Evolutionary conservation across 2,797 vertebrate species (phyloP).

Genomic region (Apogon hyalosoma): DNA sequence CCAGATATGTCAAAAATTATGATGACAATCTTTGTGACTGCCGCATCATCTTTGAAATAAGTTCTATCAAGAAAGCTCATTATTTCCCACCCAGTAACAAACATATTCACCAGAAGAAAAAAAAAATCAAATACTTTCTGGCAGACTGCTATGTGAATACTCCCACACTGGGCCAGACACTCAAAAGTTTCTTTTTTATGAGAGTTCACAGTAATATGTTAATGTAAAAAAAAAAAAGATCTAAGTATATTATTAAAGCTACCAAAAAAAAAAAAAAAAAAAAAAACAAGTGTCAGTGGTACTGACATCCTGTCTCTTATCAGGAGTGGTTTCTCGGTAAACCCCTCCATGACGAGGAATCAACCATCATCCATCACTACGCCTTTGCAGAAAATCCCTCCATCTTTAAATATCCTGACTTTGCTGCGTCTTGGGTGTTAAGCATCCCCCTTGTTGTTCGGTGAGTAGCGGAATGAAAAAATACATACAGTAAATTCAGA

Average conservation of each 20-base stretch:
- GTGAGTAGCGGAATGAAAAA: constrained; percentile 77
- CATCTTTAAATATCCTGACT: constrained; percentile 95
- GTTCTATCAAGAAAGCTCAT: constrained; percentile 36
- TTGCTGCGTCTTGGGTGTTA: constrained; percentile 94
- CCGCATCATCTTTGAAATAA: constrained; percentile 34
- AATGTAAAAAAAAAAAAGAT: not conserved
- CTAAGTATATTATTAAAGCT: not conserved
- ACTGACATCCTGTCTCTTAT: constrained; percentile 25
- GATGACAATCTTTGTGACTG: constrained; percentile 18
- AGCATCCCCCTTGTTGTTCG: constrained; percentile 92
- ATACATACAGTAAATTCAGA: constrained; percentile 1
- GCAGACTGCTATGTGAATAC: constrained; percentile 8
- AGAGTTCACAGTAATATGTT: constrained; percentile 6
- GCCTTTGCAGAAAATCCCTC: constrained; percentile 96
- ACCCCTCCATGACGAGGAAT: constrained; percentile 92
- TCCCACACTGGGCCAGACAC: constrained; percentile 37
- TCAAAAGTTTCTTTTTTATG: not conserved
- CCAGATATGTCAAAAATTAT: constrained; percentile 25
- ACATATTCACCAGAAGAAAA: constrained; percentile 12
- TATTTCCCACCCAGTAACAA: constrained; percentile 36
- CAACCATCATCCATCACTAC: constrained; percentile 99
- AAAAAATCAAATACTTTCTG: constrained; percentile 41
- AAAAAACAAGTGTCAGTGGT: constrained; percentile 3
- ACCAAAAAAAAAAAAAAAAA: not conserved
- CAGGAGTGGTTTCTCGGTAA: constrained; percentile 98